Conservation (phyloP, 1,140 invertebrate species). For the Platyscapa corneri region DNA sequence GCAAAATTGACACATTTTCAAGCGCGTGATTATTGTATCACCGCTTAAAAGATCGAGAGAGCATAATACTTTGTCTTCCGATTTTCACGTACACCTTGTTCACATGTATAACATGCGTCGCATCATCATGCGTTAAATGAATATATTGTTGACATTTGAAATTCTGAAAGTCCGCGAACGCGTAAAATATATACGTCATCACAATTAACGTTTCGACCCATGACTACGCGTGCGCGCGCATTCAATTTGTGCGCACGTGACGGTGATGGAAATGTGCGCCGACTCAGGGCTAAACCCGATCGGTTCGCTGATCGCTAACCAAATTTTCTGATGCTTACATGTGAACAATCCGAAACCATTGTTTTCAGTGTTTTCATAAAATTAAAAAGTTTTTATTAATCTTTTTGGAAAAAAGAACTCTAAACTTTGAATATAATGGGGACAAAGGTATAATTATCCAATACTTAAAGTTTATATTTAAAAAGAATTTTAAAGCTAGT, state of each 20-base stretch:
- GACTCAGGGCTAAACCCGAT: not conserved
- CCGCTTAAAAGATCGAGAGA: not conserved
- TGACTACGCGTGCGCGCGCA: not conserved
- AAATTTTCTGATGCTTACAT: not conserved
- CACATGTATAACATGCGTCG: not conserved
- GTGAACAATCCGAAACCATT: not conserved
- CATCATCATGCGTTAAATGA: constrained; percentile 13
- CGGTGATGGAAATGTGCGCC: not conserved
- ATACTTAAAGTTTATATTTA: too few relatives aligned
- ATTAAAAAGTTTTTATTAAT: too few relatives aligned
- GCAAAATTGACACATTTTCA: constrained; percentile 12
- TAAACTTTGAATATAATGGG: too few relatives aligned
- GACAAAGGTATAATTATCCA: too few relatives aligned
- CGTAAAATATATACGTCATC: constrained; percentile 32
- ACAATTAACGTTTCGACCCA: constrained; percentile 18
- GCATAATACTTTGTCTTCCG: not conserved
- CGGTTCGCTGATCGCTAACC: not conserved
- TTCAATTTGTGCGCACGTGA: constrained; percentile 5
- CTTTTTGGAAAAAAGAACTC: too few relatives aligned
- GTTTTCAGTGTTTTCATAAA: not conserved
- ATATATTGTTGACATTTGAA: constrained; percentile 32
- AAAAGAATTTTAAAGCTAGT: too few relatives aligned
- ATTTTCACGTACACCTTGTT: not conserved
- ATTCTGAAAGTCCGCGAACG: constrained; percentile 27
- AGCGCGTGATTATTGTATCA: constrained; percentile 21